These are phyloP conservation scores for Esox niger DNA, from an alignment of 2,113 vertebrate species.

Conservation along the genomic window DNA sequence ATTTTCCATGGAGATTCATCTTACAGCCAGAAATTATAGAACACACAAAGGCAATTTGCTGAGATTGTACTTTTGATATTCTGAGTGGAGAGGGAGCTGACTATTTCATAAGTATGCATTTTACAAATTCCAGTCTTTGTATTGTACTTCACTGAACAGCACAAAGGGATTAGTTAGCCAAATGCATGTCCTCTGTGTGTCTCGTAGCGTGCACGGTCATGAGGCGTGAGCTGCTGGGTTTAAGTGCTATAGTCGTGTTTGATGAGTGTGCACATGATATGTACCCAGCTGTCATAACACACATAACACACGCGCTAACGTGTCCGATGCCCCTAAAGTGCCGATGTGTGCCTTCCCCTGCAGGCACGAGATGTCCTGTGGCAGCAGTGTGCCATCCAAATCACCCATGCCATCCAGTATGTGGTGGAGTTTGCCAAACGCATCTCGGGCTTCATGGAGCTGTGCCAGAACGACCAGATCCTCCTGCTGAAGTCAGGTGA, in stretches of 20 bases:
- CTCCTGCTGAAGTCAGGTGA: slow-evolving; percentile 98
- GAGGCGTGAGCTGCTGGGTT: neutral
- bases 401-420: slow-evolving; percentile 98
- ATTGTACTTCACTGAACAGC: neutral
- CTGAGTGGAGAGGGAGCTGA: neutral
- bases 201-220: neutral
- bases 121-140: neutral
- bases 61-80: slow-evolving; percentile 33
- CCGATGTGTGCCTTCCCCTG: slow-evolving; percentile 23
- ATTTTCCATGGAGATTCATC: slow-evolving; percentile 31
- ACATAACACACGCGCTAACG: neutral
- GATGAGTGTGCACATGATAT: neutral
- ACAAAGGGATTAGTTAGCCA: neutral
- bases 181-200: neutral
- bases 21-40: slow-evolving; percentile 25
- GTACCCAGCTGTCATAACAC: neutral
- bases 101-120: slow-evolving; percentile 6
- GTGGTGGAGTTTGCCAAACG: slow-evolving; percentile 99
- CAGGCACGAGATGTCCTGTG: slow-evolving; percentile 94
- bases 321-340: neutral
- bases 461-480: slow-evolving; percentile 99
- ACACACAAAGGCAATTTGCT: slow-evolving; percentile 46
- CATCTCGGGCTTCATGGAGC: slow-evolving; percentile 99
- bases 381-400: slow-evolving; percentile 99
- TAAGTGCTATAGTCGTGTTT: neutral